Evolutionary conservation across 2,797 vertebrate species (phyloP).

Genomic region (Anguilla obscura): DNA sequence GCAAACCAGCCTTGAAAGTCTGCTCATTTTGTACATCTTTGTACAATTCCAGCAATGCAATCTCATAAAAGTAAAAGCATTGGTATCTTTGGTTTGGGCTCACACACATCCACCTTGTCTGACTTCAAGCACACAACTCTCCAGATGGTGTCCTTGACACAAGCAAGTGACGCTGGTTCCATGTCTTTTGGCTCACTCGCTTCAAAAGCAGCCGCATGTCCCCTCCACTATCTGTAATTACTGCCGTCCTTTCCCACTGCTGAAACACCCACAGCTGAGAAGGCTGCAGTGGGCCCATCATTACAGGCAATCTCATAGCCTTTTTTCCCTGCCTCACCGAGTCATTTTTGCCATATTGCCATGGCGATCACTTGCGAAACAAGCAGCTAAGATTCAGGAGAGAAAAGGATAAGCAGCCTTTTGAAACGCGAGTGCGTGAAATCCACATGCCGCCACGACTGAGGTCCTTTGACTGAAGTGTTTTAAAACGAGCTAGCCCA

Average conservation of each 20-base stretch:
- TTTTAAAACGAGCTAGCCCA: constrained; percentile 54
- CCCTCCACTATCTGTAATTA: constrained; percentile 60
- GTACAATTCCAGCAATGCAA: background rate
- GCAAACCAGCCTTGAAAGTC: background rate
- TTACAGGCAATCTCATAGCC: constrained; percentile 64
- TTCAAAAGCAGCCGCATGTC: constrained; percentile 29
- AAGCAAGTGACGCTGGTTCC: background rate
- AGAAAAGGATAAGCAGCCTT: constrained; percentile 16
- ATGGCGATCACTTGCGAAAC: background rate
- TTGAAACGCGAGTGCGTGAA: constrained; percentile 18
- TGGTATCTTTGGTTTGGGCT: background rate
- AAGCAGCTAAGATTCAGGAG: constrained; percentile 4
- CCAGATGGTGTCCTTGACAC: background rate
- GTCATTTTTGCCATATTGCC: background rate
- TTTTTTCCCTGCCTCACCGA: constrained; percentile 62
- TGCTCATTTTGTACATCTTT: background rate
- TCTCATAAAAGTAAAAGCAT: background rate
- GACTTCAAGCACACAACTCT: constrained; percentile 10
- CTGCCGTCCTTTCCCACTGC: constrained; percentile 44
- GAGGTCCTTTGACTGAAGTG: constrained; percentile 46
- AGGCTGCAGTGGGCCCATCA: constrained; percentile 60
- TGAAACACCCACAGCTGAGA: constrained; percentile 64
- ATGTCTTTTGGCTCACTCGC: background rate
- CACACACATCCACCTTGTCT: background rate
- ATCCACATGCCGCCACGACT: background rate